Conservation (phyloP, 1,140 invertebrate species). For the Calephelis nemesis region DNA sequence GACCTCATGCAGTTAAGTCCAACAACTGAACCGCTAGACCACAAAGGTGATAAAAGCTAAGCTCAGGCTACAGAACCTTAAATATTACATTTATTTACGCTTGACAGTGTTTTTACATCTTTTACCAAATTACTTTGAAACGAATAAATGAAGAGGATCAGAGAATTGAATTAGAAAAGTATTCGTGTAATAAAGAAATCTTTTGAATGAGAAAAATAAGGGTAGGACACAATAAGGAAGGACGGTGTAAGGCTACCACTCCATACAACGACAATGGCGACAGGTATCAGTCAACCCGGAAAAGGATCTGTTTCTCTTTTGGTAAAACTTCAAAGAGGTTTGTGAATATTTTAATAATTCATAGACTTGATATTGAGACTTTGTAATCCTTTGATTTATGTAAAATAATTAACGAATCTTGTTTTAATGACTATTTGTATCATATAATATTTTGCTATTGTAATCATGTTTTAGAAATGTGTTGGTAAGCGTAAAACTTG, state of each 20-base stretch:
- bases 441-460: too few relatives aligned
- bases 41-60: too few relatives aligned
- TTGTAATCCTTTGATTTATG: background rate
- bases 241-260: slow-evolving; percentile 40
- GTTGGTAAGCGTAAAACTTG: too few relatives aligned
- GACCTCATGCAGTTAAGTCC: too few relatives aligned
- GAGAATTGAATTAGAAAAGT: slow-evolving; percentile 73
- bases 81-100: background rate
- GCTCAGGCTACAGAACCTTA: background rate
- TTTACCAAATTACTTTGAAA: slow-evolving; percentile 66
- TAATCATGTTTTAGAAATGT: too few relatives aligned
- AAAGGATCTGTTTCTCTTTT: slow-evolving; percentile 72
- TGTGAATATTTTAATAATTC: slow-evolving; percentile 12
- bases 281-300: slow-evolving; percentile 66
- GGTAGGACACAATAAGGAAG: slow-evolving; percentile 62
- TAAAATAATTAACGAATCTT: too few relatives aligned
- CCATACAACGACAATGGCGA: slow-evolving; percentile 50
- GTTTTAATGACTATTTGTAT: too few relatives aligned
- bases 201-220: slow-evolving; percentile 66
- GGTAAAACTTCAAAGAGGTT: slow-evolving; percentile 64
- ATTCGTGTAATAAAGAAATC: slow-evolving; percentile 73
- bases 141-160: slow-evolving; percentile 74
- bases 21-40: too few relatives aligned
- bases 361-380: slow-evolving; percentile 3
- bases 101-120: slow-evolving; percentile 44